Percentiles rank a stretch among this genome's conserved stretches.
phyloP scores from a whole-genome alignment of 2,113 vertebrate genomes.

The Otis tarda region DNA sequence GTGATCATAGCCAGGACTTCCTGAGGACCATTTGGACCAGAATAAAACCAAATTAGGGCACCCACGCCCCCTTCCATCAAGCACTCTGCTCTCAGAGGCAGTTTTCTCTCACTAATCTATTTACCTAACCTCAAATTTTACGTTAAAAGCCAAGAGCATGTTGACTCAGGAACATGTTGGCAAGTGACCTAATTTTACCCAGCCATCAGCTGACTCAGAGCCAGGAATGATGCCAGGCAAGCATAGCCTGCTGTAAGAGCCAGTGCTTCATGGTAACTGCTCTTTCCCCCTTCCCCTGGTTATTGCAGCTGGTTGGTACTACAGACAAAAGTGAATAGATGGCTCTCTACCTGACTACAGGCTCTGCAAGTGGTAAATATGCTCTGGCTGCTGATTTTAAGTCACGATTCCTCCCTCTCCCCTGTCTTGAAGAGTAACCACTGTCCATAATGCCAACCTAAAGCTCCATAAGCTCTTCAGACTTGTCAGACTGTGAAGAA shows the following conservation, averaged over 20 bases:
- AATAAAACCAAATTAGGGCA: background rate
- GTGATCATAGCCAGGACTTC: background rate
- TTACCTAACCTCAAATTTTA: constrained; percentile 4
- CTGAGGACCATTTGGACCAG: background rate
- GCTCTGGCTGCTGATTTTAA: background rate
- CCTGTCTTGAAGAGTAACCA: background rate
- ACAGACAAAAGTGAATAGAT: background rate
- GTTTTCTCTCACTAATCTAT: constrained; percentile 7
- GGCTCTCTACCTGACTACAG: background rate
- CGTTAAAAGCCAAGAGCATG: background rate
- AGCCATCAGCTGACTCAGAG: constrained; percentile 14
- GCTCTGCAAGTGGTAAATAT: background rate
- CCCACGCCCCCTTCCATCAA: background rate
- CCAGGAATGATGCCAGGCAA: background rate
- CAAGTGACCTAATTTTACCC: constrained; percentile 30
- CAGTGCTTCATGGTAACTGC: background rate
- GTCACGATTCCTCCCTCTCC: background rate
- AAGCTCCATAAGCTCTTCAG: background rate
- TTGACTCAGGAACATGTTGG: constrained; percentile 10
- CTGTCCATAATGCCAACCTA: background rate
- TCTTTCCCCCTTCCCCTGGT: background rate
- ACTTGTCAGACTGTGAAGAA: background rate
- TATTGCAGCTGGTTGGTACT: background rate
- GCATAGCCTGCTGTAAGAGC: background rate
- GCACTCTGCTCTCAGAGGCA: background rate